Base-by-base conservation (phyloP, 2,888 invertebrate species). In the Luperina testacea region DNA sequence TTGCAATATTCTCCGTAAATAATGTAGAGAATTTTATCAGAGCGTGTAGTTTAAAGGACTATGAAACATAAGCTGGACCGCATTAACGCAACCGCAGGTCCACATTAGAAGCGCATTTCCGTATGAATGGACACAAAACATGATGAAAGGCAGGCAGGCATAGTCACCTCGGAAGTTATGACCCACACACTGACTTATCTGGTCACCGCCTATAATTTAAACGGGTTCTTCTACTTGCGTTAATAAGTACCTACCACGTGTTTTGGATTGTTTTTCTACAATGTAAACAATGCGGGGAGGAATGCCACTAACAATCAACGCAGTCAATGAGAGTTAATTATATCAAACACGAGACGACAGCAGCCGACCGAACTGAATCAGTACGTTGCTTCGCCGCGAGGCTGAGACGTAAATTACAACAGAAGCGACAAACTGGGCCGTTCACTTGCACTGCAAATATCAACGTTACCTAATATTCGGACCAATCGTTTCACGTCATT, bases 291-390 rank as follows among this genome's bases (percentile, higher is more conserved):
- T 89, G 89, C 78, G 82, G 57, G 72, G 87, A 88, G 90, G 91
- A 91, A 92, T 90, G 89, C 88, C 83, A 87, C 88, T 87, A 90
- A 89, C 90, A 87, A 89, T 90, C 84, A 89, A 89, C 89, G 90
- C 91, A 93, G 93, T 94, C 94, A 95, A 95, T 94, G 93, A 91
- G 91, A 92, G 92, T 92, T 94, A 95, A 95, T 95, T 94, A 92
- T 92, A 92, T 92, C 90, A 91, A 93, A 91, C 91, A 91, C 89
- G 91, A 92, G 92, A 92, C 93, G 92, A 93, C 93, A 93, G 90
- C 90, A 91, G 87, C 87, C 90, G 90, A 78, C 84, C 79, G 74
- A 79, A 81, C 75, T 82, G 78, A 87, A 87, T 86, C 86, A 72
- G 81, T 85, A 80, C 86, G 88, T 85, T 90, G 81, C 86, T 86